phyloP scores from a whole-genome alignment of 1,140 invertebrate genomes.

The Bombyx mori region ASM3026992v2 NC_085127.1:10634501-10635000 shows the following conservation, averaged over 20 bases:
- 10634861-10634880: slow-evolving; percentile 56
- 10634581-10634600: too few relatives aligned
- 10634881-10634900: slow-evolving; percentile 47
- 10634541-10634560: too few relatives aligned
- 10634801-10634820: slow-evolving; percentile 57
- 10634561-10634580: too few relatives aligned
- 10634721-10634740: not conserved
- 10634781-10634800: slow-evolving; percentile 31
- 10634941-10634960: slow-evolving; percentile 19
- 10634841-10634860: slow-evolving; percentile 64
- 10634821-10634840: slow-evolving; percentile 61
- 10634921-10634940: slow-evolving; percentile 33
- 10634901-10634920: slow-evolving; percentile 18
- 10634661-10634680: too few relatives aligned
- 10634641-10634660: too few relatives aligned
- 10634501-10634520: too few relatives aligned
- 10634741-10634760: not conserved
- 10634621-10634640: too few relatives aligned
- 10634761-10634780: slow-evolving; percentile 7
- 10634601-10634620: too few relatives aligned
- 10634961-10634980: too few relatives aligned
- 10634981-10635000: too few relatives aligned
- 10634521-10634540: too few relatives aligned
- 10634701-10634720: not conserved
- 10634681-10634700: not conserved